A percentile compares a stretch with the other conserved stretches of the same genome.
Conservation (phyloP, 2,888 invertebrate genomes). For the Cosmorhoe ocellata region DNA sequence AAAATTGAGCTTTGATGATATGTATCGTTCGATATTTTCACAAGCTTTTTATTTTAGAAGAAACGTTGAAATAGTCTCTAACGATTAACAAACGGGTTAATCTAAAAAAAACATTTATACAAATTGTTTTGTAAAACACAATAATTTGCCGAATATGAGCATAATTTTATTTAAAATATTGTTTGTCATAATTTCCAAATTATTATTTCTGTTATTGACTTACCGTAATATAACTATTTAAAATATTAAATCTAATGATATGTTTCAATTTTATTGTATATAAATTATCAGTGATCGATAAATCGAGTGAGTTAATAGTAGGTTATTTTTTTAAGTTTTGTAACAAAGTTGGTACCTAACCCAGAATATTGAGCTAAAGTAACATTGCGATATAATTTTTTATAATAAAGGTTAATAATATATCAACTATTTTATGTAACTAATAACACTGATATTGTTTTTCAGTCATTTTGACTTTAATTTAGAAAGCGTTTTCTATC, state of each 20-base stretch:
- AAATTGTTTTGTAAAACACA: neutral
- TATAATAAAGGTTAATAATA: slow-evolving; percentile 4
- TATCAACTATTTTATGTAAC: neutral
- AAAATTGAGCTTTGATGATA: slow-evolving; percentile 82
- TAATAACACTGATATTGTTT: slow-evolving; percentile 21
- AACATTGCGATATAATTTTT: neutral
- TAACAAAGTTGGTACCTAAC: neutral
- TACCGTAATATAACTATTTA: neutral
- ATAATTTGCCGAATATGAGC: neutral
- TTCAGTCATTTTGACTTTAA: slow-evolving; percentile 18
- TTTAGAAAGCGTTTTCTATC: slow-evolving; percentile 18
- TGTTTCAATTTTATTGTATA: slow-evolving; percentile 2
- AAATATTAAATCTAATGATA: slow-evolving; percentile 9
- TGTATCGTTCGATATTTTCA: slow-evolving; percentile 63
- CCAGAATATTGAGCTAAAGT: slow-evolving; percentile 1
- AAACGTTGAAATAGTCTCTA: slow-evolving; percentile 2
- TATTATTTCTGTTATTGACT: neutral
- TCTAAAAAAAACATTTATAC: neutral
- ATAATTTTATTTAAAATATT: neutral
- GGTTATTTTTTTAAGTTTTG: too few relatives aligned
- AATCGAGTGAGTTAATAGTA: too few relatives aligned
- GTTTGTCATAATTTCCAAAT: neutral
- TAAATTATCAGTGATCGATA: neutral
- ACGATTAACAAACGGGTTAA: neutral
- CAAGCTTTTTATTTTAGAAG: slow-evolving; percentile 21